Evolutionary conservation across 2,888 invertebrate species (phyloP), one percentile per base, ranked within the genome.

Genomic region (Platynereis dumerilii): DNA sequence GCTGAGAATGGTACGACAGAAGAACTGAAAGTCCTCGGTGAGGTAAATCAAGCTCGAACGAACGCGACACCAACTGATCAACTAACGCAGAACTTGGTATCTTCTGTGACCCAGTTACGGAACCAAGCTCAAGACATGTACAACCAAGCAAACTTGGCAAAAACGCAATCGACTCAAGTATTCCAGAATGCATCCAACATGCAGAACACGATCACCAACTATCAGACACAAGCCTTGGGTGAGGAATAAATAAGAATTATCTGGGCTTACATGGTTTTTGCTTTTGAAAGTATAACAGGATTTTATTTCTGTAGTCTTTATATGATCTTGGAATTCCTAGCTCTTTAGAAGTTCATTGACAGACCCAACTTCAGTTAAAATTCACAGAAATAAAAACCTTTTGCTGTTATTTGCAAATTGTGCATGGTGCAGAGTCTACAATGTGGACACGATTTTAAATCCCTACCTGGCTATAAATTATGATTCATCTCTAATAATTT

Each of bases 181-280:
- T 61, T 44, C 29, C n/a, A 5, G 1, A 39, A 61, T 28, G 71
- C 71, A 26, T 24, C 26, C 2, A 66, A 58, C 34, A 71, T 69
- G 69, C 61, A 68, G 15, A 64, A 67, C 48, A 63, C 69, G 42
- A 71, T 71, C 69, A 53, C 48, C 10, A 56, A 69, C 65, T 69
- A 69, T 29, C 44, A n/a, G 2, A 34, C 17, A 10, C 26, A 27
- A 17, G 54, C 55, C 2, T 10, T 55, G 7, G 55, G 55, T 55
- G 5, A n/a, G 55, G n/a, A n/a, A n/a, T n/a, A n/a, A n/a, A n/a
- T n/a, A n/a, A n/a, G n/a, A n/a, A n/a, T n/a, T n/a, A n/a, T n/a
- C n/a, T n/a, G n/a, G n/a, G n/a, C n/a, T n/a, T n/a, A n/a, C n/a
- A n/a, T n/a, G n/a, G n/a, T n/a, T n/a, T n/a, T n/a, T n/a, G n/a